phyloP scores from a whole-genome alignment of 2,797 vertebrate genomes.

The Enteromius fasciolatus region DNA sequence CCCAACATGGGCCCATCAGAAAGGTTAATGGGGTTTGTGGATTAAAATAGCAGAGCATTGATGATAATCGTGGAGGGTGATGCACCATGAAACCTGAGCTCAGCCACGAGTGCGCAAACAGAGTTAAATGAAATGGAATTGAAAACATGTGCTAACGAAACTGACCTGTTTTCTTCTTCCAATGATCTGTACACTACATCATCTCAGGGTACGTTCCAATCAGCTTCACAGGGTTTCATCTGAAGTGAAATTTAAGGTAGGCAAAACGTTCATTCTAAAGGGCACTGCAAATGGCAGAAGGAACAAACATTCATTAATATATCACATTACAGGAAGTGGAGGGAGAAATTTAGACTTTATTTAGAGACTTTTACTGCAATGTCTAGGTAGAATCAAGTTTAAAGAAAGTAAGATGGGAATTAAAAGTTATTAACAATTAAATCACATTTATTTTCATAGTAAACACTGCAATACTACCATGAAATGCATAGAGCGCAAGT shows the following conservation, averaged over 20 bases:
- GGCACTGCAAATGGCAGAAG: slow-evolving; percentile 1
- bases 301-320: not conserved
- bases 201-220: slow-evolving; percentile 54
- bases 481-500: not conserved
- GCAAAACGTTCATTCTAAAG: not conserved
- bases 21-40: slow-evolving; percentile 1
- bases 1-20: slow-evolving; percentile 24
- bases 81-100: slow-evolving; percentile 30
- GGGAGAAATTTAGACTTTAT: not conserved
- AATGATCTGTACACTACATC: slow-evolving; percentile 76
- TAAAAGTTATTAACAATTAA: not conserved
- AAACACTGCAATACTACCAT: not conserved
- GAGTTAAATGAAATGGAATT: slow-evolving; percentile 78
- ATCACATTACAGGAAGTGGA: not conserved
- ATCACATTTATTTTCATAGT: not conserved
- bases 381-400: not conserved
- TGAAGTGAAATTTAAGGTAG: slow-evolving; percentile 1
- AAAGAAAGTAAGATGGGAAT: not conserved
- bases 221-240: slow-evolving; percentile 17
- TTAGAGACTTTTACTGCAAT: not conserved
- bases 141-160: slow-evolving; percentile 77
- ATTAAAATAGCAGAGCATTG: slow-evolving; percentile 30
- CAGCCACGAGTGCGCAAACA: slow-evolving; percentile 62
- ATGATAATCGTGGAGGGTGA: slow-evolving; percentile 16
- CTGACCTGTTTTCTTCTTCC: slow-evolving; percentile 75